phyloP scores from a whole-genome alignment of 2,888 invertebrate species.

The Drosophila melanosoma region DNA sequence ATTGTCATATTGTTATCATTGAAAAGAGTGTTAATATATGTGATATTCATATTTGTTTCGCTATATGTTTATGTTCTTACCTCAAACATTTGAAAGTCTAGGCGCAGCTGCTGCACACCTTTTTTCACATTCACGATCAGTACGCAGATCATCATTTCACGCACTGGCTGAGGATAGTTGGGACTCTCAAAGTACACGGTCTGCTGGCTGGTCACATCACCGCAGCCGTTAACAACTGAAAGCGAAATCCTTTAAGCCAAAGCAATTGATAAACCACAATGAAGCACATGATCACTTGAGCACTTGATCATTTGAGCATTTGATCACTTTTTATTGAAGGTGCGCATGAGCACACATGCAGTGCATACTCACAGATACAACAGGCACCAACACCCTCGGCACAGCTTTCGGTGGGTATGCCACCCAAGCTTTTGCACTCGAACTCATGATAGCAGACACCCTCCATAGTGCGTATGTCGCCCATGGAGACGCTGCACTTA shows the following conservation, averaged over 20 bases:
- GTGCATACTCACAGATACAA: conserved; percentile 88
- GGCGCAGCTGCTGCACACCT: conserved; percentile 88
- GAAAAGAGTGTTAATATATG: neutral
- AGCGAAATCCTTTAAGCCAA: conserved; percentile 22
- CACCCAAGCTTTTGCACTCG: conserved; percentile 88
- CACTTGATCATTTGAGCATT: neutral
- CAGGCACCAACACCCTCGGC: conserved; percentile 91
- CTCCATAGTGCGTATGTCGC: conserved; percentile 86
- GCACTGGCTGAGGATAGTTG: conserved; percentile 87
- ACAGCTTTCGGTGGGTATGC: conserved; percentile 88
- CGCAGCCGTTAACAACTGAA: conserved; percentile 89
- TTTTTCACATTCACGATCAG: conserved; percentile 87
- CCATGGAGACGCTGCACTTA: conserved; percentile 85
- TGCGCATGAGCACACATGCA: neutral
- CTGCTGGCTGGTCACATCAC: conserved; percentile 87
- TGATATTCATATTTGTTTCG: neutral
- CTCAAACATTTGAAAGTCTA: conserved; percentile 90
- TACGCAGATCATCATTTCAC: conserved; percentile 88
- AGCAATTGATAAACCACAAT: conserved; percentile 1
- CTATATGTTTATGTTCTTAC: conserved; percentile 83
- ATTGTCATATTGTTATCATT: neutral
- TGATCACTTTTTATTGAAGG: neutral
- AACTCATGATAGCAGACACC: conserved; percentile 90
- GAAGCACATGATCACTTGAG: conserved; percentile 10
- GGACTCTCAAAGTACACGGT: conserved; percentile 91